Evolutionary conservation across 2,888 invertebrate species (phyloP), one percentile per base, ranked within the genome.

Genomic region (Lasioglossum villosulum): DNA sequence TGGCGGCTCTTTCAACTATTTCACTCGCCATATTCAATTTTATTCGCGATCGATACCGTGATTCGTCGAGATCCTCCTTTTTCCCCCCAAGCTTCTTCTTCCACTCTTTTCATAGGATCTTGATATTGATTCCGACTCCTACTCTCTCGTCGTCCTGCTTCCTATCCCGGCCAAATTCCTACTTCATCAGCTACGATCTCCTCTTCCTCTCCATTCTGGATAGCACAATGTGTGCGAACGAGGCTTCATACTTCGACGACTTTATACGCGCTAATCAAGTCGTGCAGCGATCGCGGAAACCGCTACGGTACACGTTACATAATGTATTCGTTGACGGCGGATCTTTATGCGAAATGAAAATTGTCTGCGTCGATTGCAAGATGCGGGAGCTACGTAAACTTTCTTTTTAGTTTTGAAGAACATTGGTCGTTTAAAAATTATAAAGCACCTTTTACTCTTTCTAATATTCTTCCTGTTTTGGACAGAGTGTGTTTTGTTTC

Each of bases 21-120:
- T 59, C 59, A 59, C 59, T 59, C 59, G 59, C 59, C 59, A 59
- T 59, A 59, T 59, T 59, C 59, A 59, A 59, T 59, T 59, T 59
- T 59, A 59, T 59, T 30, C 27, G 27, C 59, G 59, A 59, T 59
- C 59, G 59, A 73, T 73, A 73, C 34, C 16, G n/a, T 30, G 59
- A 59, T 59, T 27, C 59, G 59, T 59, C 59, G 59, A 14, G 59
- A 59, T 59, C 27, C 59, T 59, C 14, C 27, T 59, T 27, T 27
- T 27, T 12, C 12, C 27, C 59, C 16, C 27, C 59, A 6, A 23
- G 52, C 52, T 23, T 23, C 23, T 23, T 52, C 23, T 23, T 8
- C 52, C 23, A 52, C 27, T 14, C 27, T 59, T 59, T 30, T 16
- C 27, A 59, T 30, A 59, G 27, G 27, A 59, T 59, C 59, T 59